Percentiles rank a stretch among this genome's conserved stretches.
These are phyloP conservation scores for Peromyscus eremicus DNA, from an alignment of 2,797 vertebrate genomes.

Conservation along the genomic window DNA sequence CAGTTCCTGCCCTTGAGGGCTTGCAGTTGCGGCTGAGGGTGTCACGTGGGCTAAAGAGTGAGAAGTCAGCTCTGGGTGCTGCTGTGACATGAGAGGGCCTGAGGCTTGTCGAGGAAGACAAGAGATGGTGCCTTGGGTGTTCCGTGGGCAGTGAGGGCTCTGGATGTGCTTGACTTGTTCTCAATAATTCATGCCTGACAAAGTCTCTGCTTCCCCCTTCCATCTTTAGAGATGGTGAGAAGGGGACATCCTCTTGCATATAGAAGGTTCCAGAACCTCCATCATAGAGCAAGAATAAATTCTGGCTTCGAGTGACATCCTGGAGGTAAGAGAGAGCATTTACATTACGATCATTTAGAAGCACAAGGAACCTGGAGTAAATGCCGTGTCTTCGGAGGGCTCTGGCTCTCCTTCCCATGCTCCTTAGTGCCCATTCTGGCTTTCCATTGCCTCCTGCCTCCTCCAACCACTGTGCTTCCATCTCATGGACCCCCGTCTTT, in stretches of 20 bases:
- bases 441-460: rapidly evolving
- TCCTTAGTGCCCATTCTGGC: rapidly evolving
- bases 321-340: conserved; percentile 27
- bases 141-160: neutral
- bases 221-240: conserved; percentile 40
- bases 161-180: rapidly evolving
- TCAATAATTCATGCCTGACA: neutral
- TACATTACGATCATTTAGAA: rapidly evolving
- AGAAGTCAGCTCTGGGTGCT: neutral
- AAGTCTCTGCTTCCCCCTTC: neutral
- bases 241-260: neutral
- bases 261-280: neutral
- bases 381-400: rapidly evolving
- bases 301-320: conserved; percentile 51
- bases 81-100: rapidly evolving
- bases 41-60: neutral
- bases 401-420: rapidly evolving
- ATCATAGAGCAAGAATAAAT: neutral
- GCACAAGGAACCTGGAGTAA: rapidly evolving
- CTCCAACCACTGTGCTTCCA: rapidly evolving
- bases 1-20: neutral
- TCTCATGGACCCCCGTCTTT: rapidly evolving
- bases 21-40: neutral
- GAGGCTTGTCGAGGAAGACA: rapidly evolving
- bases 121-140: rapidly evolving